These are phyloP conservation scores for Cordilura impudica DNA, from an alignment of 2,888 invertebrate genomes.

Conservation along the genomic window DNA sequence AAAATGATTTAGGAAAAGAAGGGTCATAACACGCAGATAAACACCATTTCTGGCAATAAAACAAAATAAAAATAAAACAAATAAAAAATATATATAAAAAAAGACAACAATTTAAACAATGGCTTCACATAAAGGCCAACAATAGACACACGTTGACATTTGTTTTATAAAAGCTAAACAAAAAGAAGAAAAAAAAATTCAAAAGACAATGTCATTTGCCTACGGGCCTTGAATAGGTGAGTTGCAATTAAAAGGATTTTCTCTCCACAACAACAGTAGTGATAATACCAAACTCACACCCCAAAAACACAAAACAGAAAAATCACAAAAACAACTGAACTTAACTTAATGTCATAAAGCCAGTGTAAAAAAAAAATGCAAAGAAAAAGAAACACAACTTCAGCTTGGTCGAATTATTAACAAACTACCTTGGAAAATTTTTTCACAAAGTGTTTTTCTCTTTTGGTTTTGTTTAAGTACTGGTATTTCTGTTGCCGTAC, in stretches of 20 bases:
- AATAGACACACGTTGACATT: slow-evolving; percentile 22
- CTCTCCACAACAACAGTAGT: slow-evolving; percentile 12
- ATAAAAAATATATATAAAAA: neutral
- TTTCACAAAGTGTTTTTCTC: too few relatives aligned
- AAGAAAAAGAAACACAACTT: neutral
- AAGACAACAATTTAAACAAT: slow-evolving; percentile 5
- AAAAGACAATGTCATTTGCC: slow-evolving; percentile 28
- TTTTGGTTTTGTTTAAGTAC: too few relatives aligned
- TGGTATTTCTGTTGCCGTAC: too few relatives aligned
- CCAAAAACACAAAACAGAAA: neutral
- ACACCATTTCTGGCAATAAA: slow-evolving; percentile 38
- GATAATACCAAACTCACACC: slow-evolving; percentile 17
- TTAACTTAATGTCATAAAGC: slow-evolving; percentile 35
- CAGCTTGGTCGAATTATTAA: neutral
- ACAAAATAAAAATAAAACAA: slow-evolving; percentile 29
- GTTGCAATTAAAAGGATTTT: slow-evolving; percentile 54
- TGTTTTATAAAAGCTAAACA: slow-evolving; percentile 8
- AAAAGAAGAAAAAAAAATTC: neutral
- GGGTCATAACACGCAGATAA: slow-evolving; percentile 57
- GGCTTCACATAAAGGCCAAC: neutral
- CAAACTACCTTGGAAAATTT: too few relatives aligned
- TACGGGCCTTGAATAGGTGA: slow-evolving; percentile 40
- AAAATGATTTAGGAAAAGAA: slow-evolving; percentile 53
- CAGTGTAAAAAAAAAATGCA: slow-evolving; percentile 15
- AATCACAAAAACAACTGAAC: slow-evolving; percentile 11